Base-by-base conservation (phyloP, 2,113 vertebrate genomes). In the Pangasianodon hypophthalmus region DNA sequence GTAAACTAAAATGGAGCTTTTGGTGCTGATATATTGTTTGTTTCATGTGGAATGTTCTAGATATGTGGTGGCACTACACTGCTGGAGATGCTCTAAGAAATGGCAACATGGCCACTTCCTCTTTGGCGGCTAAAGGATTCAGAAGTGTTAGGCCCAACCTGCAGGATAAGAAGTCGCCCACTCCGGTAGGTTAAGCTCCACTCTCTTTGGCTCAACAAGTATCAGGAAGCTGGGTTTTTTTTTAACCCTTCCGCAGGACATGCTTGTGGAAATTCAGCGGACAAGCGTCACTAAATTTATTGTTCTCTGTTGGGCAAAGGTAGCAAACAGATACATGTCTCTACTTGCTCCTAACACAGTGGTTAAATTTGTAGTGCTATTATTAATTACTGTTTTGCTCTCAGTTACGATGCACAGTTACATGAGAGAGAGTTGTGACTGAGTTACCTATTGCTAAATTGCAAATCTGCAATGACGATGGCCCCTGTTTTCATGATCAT, bases 111-210 rank as follows among this genome's bases (percentile, higher is more conserved):
- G 92, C 95, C 93, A 95, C 95, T 94, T 97, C 97, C 92, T 97
- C 97, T 94, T 96, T 98, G 94, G 96, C 97, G 93, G 97, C 97
- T 93, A 98, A 98, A 96, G 97, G 97, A 52, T 98, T 97, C 94
- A 95, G 97, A 93, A 98, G 97, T 0, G 97, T 98, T 89, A 95
- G 97, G 64, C 97, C 97, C 89, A 97, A 97, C 89, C 95, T 98
- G 0, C 96, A 97, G 94, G 97, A 97, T 75, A 97, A 96, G 94
- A 97, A 94, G 88, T 96, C 97, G 50, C 95, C 97, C 88, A 93
- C 94, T 92, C 96, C 96, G 96, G 97, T 98, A 96, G 95, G 90
- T 91, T 67, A 44, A 14, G 60, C 71, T 67, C 26, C 67, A n/a
- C 46, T 52, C 80, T 79, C 44, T 84, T 77, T 88, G 58, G 77